A percentile compares a stretch with the other conserved stretches of the same genome.
phyloP scores from a whole-genome alignment of 2,113 vertebrate genomes.

The Nothocercus julius region DNA sequence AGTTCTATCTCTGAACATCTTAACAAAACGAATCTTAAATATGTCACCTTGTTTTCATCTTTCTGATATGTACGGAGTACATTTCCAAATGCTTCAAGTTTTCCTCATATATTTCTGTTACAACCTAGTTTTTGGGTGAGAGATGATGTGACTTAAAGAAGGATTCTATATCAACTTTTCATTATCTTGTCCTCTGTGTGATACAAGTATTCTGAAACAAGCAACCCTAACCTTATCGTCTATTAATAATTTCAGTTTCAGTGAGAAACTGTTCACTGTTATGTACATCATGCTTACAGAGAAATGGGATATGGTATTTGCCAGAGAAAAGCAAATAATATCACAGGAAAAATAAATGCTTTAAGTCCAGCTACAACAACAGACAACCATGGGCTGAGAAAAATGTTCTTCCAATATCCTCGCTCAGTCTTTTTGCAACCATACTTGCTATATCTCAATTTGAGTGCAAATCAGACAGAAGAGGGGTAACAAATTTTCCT shows the following conservation, averaged over 20 bases:
- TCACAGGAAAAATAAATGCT: background rate
- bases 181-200: background rate
- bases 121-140: background rate
- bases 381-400: background rate
- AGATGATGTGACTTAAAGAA: background rate
- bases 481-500: background rate
- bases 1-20: background rate
- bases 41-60: background rate
- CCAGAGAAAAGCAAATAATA: background rate
- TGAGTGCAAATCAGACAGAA: background rate
- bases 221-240: background rate
- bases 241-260: background rate
- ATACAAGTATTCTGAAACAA: background rate
- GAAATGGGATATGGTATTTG: background rate
- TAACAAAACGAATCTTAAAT: background rate
- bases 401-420: background rate
- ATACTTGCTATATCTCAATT: background rate
- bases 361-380: background rate
- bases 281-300: background rate
- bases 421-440: background rate
- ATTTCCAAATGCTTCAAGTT: background rate
- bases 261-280: background rate
- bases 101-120: background rate
- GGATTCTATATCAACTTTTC: background rate
- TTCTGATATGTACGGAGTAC: background rate